Conservation (phyloP, 53 echinoderm and acorn worm genomes). For the Apostichopus leukothele region DNA sequence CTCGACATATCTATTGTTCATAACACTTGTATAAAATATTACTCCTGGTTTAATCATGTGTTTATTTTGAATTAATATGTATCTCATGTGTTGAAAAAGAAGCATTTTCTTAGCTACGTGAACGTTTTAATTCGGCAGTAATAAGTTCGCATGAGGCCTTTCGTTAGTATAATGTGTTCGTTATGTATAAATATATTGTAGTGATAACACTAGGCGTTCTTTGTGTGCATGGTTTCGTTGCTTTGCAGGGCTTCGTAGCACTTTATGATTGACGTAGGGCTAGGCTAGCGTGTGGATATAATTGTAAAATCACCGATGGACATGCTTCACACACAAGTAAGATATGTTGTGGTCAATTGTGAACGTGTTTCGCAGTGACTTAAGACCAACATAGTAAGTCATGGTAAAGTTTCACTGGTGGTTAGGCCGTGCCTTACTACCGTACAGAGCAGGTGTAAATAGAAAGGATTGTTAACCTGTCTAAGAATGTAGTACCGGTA, state of each 20-base stretch:
- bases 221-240: neutral
- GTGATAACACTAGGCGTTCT: constrained; percentile 2
- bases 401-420: neutral
- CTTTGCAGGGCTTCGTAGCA: too few species aligned
- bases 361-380: too few species aligned
- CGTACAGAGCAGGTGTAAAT: neutral
- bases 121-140: neutral
- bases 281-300: too few species aligned
- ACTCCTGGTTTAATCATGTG: neutral
- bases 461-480: neutral
- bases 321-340: too few species aligned
- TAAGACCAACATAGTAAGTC: too few species aligned
- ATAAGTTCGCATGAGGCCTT: neutral
- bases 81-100: neutral
- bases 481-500: constrained; percentile 2
- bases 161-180: neutral
- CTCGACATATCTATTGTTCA: neutral
- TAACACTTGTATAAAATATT: neutral
- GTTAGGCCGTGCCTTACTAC: neutral
- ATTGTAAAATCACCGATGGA: too few species aligned
- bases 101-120: neutral
- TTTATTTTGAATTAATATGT: neutral
- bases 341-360: too few species aligned
- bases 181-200: neutral
- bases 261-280: too few species aligned